Conservation (phyloP, 2,113 vertebrate species). For the Cynopterus brachyotis region DNA sequence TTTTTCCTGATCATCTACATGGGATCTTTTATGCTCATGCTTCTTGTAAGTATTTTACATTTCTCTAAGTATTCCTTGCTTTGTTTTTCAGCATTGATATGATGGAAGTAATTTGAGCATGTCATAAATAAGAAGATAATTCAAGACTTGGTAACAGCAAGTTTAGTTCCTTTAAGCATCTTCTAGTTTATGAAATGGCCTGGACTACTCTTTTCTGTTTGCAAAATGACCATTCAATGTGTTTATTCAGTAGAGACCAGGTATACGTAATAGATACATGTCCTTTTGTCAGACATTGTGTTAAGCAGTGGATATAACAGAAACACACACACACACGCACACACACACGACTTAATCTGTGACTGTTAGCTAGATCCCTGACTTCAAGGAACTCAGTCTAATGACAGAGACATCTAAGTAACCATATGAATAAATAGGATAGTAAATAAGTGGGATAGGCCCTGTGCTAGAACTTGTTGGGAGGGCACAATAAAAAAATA, state of each 20-base stretch:
- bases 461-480: not conserved
- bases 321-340: not conserved
- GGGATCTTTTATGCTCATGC: constrained; percentile 94
- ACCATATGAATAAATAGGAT: not conserved
- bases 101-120: not conserved
- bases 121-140: not conserved
- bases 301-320: not conserved
- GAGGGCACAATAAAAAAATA: not conserved
- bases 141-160: not conserved
- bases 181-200: not conserved
- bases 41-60: constrained; percentile 86
- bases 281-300: not conserved
- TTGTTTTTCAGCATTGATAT: not conserved
- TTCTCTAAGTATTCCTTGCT: not conserved
- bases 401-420: not conserved
- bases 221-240: not conserved
- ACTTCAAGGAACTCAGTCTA: not conserved
- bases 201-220: not conserved
- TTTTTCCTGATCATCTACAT: constrained; percentile 96
- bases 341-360: not conserved
- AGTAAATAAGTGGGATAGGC: not conserved
- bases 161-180: not conserved
- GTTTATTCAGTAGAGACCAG: not conserved
- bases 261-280: not conserved
- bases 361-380: not conserved